Evolutionary conservation across 92 coral and sea anemone genomes (phyloP), one percentile per base, ranked within the genome.

Genomic region (Desmophyllum pertusum): DNA sequence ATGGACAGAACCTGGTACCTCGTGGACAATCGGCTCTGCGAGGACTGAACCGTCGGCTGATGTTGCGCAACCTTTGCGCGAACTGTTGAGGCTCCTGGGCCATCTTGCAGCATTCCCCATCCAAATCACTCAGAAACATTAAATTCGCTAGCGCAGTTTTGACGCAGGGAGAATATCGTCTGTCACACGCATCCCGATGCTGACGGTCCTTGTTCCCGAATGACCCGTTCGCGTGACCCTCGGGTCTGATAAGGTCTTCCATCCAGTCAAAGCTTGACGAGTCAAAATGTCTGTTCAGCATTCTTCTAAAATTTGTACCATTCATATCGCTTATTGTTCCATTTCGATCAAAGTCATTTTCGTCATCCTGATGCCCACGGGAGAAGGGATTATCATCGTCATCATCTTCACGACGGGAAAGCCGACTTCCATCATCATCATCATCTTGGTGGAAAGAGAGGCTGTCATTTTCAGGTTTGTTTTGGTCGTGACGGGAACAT

Each of bases 71-170:
- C 15, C 19, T 35, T 31, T 30, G 50, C 14, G 67, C 48, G 59
- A 81, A 81, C 14, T 37, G 38, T 23, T 21, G 48, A 11, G 85
- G 85, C 8, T 81, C 40, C 66, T 68, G 67, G 17, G 33, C 29
- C 76, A 69, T 81, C 43, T 36, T 70, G 68, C 85, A 81, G 43
- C 85, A 81, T 42, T 69, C 21, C 11, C 76, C 76, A 52, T 81
- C 50, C 27, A 81, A 46, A 36, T 53, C 75, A n/a, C 36, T 81
- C 48, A 81, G 29, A 6, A 69, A 53, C 52, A 81, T 15, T 43
- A 81, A 39, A 37, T 48, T 68, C 38, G 25, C 7, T 33, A 81
- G 25, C 7, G 69, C 36, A 29, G 70, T 51, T 55, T 53, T 70
- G 50, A 81, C 29, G 39, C 85, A 69, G 42, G 50, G 42, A 19